Evolutionary conservation across 1,140 invertebrate species (phyloP).

Genomic region (Orchestia grillus): DNA sequence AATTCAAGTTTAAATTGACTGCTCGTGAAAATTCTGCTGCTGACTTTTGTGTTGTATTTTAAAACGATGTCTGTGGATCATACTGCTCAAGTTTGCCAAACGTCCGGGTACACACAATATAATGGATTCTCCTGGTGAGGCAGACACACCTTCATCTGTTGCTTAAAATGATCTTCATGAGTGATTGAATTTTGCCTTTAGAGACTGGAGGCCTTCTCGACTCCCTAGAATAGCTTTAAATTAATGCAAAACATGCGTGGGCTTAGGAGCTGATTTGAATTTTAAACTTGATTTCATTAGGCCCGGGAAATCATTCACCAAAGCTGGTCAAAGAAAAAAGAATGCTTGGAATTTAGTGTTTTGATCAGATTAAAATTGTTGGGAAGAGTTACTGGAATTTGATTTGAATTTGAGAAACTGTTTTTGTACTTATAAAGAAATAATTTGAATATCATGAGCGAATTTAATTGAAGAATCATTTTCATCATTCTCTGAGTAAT

Average conservation of each 20-base stretch:
- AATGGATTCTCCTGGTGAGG: background rate
- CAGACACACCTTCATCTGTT: background rate
- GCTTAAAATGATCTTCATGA: constrained; percentile 9
- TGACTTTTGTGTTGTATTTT: background rate
- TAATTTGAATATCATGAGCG: no score
- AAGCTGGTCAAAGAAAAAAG: background rate
- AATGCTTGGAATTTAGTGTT: background rate
- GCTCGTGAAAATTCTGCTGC: background rate
- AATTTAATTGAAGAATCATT: no score
- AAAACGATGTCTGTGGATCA: background rate
- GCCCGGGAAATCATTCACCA: background rate
- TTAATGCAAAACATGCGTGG: constrained; percentile 7
- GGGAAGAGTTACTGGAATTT: background rate
- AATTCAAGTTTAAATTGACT: background rate
- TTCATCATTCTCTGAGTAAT: no score
- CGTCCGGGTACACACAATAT: background rate
- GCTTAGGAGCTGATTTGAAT: background rate
- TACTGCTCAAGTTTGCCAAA: background rate
- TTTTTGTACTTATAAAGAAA: no score
- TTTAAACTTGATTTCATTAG: background rate
- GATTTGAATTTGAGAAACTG: background rate
- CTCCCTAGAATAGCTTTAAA: background rate
- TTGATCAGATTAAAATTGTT: background rate
- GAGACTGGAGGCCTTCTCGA: background rate
- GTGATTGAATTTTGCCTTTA: constrained; percentile 2